Percentiles rank a stretch among this genome's conserved stretches.
Evolutionary conservation across 2,888 invertebrate genomes (phyloP).

Genomic region (Andrena haemorrhoa): DNA sequence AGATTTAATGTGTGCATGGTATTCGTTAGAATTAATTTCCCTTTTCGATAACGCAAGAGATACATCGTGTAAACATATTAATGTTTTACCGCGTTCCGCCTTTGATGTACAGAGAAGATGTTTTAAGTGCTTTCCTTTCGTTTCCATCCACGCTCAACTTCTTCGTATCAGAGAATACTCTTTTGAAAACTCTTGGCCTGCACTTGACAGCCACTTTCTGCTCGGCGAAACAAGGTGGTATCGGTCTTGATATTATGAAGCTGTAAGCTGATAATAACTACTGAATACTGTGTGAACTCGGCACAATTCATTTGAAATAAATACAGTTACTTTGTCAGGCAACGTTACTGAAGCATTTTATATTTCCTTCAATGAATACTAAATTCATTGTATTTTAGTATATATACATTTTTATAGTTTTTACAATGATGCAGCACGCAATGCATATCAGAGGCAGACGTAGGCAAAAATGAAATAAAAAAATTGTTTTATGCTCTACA

Average conservation of each 20-base stretch:
- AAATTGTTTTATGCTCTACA: too few relatives aligned
- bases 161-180: conserved; percentile 1
- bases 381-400: too few relatives aligned
- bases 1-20: too few relatives aligned
- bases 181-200: background rate
- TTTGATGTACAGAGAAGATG: background rate
- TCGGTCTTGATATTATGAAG: background rate
- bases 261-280: background rate
- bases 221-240: background rate
- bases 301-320: background rate
- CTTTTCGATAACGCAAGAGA: background rate
- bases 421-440: too few relatives aligned
- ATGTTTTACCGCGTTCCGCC: background rate
- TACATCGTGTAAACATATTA: background rate
- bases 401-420: too few relatives aligned
- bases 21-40: background rate
- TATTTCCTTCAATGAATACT: too few relatives aligned
- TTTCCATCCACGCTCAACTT: background rate
- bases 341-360: too few relatives aligned
- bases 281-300: background rate
- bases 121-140: background rate
- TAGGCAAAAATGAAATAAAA: too few relatives aligned
- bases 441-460: too few relatives aligned
- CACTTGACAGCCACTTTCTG: conserved; percentile 6
- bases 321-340: background rate